Percentiles rank a stretch among this genome's conserved stretches.
Evolutionary conservation across 2,797 vertebrate genomes (phyloP).

Genomic region (Eupleurogrammus muticus): DNA sequence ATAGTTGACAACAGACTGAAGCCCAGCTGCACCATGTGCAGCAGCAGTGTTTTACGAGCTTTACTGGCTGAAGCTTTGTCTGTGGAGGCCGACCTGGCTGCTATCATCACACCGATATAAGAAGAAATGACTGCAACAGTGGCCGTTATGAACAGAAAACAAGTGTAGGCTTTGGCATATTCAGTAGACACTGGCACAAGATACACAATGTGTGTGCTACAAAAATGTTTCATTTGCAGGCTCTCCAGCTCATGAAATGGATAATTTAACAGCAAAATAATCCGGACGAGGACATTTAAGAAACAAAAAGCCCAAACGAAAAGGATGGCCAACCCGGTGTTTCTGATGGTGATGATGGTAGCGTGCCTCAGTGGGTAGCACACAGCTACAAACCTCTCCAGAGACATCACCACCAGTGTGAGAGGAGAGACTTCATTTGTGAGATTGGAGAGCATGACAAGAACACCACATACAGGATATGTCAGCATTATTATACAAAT

Average conservation of each 20-base stretch:
- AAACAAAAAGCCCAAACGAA: slow-evolving; percentile 59
- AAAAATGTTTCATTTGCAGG: slow-evolving; percentile 32
- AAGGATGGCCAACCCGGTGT: slow-evolving; percentile 45
- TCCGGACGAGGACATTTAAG: slow-evolving; percentile 29
- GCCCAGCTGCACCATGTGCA: slow-evolving; percentile 63
- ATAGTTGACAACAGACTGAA: slow-evolving; percentile 42
- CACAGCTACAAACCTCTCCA: slow-evolving; percentile 79
- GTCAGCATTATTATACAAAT: slow-evolving; percentile 1
- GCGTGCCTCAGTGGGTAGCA: slow-evolving; percentile 73
- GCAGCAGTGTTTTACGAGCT: slow-evolving; percentile 55
- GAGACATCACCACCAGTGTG: slow-evolving; percentile 75
- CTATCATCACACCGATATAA: slow-evolving; percentile 53
- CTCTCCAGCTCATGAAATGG: slow-evolving; percentile 1
- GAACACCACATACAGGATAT: slow-evolving; percentile 52
- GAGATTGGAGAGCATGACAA: slow-evolving; percentile 23
- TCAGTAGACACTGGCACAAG: background rate
- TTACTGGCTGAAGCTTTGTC: slow-evolving; percentile 40
- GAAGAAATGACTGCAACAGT: slow-evolving; percentile 13
- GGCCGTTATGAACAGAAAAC: slow-evolving; percentile 36
- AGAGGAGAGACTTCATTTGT: slow-evolving; percentile 57
- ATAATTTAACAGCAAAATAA: slow-evolving; percentile 14
- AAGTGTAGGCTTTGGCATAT: slow-evolving; percentile 11
- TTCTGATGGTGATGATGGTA: slow-evolving; percentile 63
- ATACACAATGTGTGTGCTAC: background rate
- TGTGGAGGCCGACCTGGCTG: slow-evolving; percentile 56